Percentiles rank a stretch among this genome's conserved stretches.
phyloP scores from a whole-genome alignment of 1,140 invertebrate genomes.

The Drosophila obscura region DNA sequence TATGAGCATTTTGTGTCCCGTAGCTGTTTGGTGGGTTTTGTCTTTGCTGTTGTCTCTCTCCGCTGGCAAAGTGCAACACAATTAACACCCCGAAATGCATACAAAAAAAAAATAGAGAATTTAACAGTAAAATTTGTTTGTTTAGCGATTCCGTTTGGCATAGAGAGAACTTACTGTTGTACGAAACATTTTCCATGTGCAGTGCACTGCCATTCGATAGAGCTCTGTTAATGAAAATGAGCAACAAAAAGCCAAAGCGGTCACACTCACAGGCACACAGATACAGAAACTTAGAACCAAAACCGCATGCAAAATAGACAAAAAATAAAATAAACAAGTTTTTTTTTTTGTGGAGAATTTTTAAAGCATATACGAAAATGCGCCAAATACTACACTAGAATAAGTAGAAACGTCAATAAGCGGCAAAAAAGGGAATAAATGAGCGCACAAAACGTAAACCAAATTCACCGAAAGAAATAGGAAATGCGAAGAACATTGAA shows the following conservation, averaged over 20 bases:
- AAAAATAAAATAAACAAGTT: conserved; percentile 59
- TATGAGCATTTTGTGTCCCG: conserved; percentile 40
- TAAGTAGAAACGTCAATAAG: conserved; percentile 78
- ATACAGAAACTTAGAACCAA: conserved; percentile 25
- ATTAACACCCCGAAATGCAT: conserved; percentile 80
- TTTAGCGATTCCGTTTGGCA: conserved; percentile 47
- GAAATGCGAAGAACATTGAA: conserved; percentile 17
- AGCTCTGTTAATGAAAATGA: conserved; percentile 80
- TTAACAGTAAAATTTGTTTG: conserved; percentile 82
- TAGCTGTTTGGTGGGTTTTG: conserved; percentile 33
- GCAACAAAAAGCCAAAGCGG: conserved; percentile 72
- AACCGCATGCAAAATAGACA: conserved; percentile 70
- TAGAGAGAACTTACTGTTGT: conserved; percentile 69
- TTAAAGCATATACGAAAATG: conserved; percentile 73
- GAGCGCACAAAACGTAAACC: conserved; percentile 60
- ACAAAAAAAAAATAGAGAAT: conserved; percentile 41
- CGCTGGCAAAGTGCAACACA: conserved; percentile 76
- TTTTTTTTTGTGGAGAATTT: conserved; percentile 53
- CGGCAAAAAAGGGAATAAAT: conserved; percentile 55
- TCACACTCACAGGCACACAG: conserved; percentile 40
- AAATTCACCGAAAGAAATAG: conserved; percentile 42
- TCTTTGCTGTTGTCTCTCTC: background rate
- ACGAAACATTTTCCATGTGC: conserved; percentile 58
- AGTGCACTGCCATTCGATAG: conserved; percentile 16
- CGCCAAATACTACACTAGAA: conserved; percentile 75